Conservation (phyloP, 2,113 vertebrate species). For the Planiliza haematocheilus region DNA sequence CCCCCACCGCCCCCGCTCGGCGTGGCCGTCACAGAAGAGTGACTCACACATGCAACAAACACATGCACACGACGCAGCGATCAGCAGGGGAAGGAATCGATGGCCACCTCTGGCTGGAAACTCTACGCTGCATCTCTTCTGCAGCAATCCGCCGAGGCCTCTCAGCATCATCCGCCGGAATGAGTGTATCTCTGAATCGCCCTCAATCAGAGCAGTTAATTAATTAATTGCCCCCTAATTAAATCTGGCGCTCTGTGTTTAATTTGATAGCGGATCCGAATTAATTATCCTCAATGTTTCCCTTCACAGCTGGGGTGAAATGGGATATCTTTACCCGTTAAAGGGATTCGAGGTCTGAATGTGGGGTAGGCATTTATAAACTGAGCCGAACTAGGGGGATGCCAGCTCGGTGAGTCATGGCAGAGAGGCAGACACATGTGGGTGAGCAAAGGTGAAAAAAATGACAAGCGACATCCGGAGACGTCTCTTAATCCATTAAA, state of each 20-base stretch:
- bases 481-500: no score
- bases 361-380: no score
- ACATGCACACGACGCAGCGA: constrained; percentile 28
- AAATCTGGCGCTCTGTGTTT: constrained; percentile 56
- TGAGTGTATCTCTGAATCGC: constrained; percentile 38
- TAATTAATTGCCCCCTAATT: constrained; percentile 60
- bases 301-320: constrained; percentile 40
- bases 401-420: no score
- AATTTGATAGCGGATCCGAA: constrained; percentile 61
- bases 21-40: constrained; percentile 30
- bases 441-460: no score
- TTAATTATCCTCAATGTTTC: constrained; percentile 48
- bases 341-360: background rate
- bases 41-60: constrained; percentile 35
- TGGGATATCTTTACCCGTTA: constrained; percentile 34
- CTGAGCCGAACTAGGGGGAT: no score
- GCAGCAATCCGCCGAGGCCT: constrained; percentile 8
- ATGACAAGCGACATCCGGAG: no score
- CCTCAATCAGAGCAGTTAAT: constrained; percentile 38
- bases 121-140: constrained; percentile 24
- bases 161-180: constrained; percentile 25
- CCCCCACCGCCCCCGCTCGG: no score
- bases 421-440: no score
- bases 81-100: constrained; percentile 55
- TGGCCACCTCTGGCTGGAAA: constrained; percentile 33